phyloP scores from a whole-genome alignment of 2,113 vertebrate genomes.

The Naja naja region DNA sequence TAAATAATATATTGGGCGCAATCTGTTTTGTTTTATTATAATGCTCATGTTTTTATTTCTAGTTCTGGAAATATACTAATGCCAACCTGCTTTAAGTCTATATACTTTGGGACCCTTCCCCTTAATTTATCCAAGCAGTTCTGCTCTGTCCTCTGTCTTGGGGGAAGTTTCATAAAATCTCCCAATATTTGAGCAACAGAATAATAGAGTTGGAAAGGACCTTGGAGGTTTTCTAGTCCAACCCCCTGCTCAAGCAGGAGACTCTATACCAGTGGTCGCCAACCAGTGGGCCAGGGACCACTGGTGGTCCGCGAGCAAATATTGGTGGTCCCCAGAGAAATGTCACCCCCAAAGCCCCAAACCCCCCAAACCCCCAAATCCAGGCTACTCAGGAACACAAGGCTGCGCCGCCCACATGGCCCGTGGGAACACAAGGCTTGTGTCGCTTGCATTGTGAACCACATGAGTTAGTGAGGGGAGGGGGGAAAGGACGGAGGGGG shows the following conservation, averaged over 20 bases:
- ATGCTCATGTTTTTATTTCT: background rate
- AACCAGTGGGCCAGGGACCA: too few relatives aligned
- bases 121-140: conserved; percentile 32
- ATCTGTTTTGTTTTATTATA: background rate
- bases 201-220: background rate
- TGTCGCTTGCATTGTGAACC: too few relatives aligned
- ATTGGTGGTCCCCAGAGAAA: too few relatives aligned
- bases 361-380: too few relatives aligned
- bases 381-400: too few relatives aligned
- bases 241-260: background rate
- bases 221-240: background rate
- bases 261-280: background rate
- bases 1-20: background rate
- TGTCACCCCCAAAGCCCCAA: too few relatives aligned
- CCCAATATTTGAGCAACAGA: background rate
- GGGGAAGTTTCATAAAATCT: background rate
- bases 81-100: background rate
- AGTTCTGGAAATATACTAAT: conserved; percentile 9
- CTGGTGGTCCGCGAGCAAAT: too few relatives aligned
- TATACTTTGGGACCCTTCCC: conserved; percentile 14
- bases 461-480: too few relatives aligned
- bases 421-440: too few relatives aligned
- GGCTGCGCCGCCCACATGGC: too few relatives aligned
- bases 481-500: too few relatives aligned
- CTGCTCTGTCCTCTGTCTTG: background rate